Evolutionary conservation across 2,797 vertebrate genomes (phyloP), one percentile per base, ranked within the genome.

Genomic region (Coreius guichenoti): DNA sequence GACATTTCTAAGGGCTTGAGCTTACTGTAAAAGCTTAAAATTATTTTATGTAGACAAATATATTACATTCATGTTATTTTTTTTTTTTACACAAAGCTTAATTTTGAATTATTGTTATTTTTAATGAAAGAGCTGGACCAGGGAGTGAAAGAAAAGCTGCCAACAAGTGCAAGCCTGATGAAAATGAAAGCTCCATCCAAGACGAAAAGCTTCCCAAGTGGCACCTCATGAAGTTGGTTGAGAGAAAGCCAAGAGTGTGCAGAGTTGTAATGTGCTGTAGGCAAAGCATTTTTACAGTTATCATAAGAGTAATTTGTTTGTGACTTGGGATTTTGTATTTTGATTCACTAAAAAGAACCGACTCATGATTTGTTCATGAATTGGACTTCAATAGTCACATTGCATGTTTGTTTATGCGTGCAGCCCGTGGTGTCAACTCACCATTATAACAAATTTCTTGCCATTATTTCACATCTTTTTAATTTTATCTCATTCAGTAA

Each of bases 161-260:
- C 77, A 67, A 67, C 26, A 67, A 67, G 12, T 47, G 43, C 58
- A 79, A 47, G 26, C 0, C 1, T 23, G n/a, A n/a, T n/a, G n/a
- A n/a, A 26, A 43, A 67, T 49, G 8, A 39, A 63, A 45, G 5
- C 56, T 80, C 39, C 61, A 58, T 72, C 69, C 39, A 45, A 23
- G 19, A 82, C 9, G 26, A 65, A 33, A 83, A 65, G 36, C 31
- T 65, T 74, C 39, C 26, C 39, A 63, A 23, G 39, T 49, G 39
- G 69, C 43, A 31, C 39, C 36, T 82, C 12, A 47, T 82, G 19
- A 74, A 51, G 56, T n/a, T 51, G 43, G 56, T 65, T 65, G 8
- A 65, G 43, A 65, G 70, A 75, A 63, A 33, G 43, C 29, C 70
- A 82, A 74, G 39, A 79, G 76, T 31, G n/a, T 16, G 39, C 11